Evolutionary conservation across 2,888 invertebrate species (phyloP), one percentile per base, ranked within the genome.

Genomic region (Sarcophaga caerulescens): DNA sequence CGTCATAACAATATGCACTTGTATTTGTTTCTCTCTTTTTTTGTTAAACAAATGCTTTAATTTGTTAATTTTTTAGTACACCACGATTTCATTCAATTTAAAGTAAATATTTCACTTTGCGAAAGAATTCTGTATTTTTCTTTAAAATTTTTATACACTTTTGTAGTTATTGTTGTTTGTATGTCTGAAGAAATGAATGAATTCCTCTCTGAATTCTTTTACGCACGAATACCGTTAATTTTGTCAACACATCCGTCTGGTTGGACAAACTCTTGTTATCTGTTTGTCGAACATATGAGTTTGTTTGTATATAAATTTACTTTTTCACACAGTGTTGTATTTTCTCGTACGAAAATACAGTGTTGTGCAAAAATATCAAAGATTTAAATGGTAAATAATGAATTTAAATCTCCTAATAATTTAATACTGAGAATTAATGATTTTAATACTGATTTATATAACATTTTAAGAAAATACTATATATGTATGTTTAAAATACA

Each of bases 231-330:
- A 86, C 86, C 86, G 86, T 84, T 86, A 86, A 75, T 45, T 86
- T 77, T 68, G 47, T 71, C 70, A 69, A 65, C 71, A 85, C 86
- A 81, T 81, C 86, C 81, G 86, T 75, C 74, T 77, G 2, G 65
- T 86, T 84, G 77, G 70, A 86, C 85, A 70, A 80, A 60, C 81
- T 81, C 57, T 84, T 77, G 77, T 77, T 86, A 74, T 84, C 86
- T 86, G 77, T 68, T 78, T 35, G 70, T 14, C 25, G 47, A 85
- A 81, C 85, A 85, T 85, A 77, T 85, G 85, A 77, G 77, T 81
- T 84, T 79, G 69, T 79, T 77, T 80, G 84, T 65, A 70, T 70
- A 57, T 74, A 73, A 83, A 69, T 57, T 70, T 25, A 57, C 1
- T 19, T 45, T 59, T 65, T 0, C 2, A 8, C 3, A 21, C 82